A percentile compares a stretch with the other conserved stretches of the same genome.
Evolutionary conservation across 2,888 invertebrate genomes (phyloP).

Genomic region (Girardia tigrina): DNA sequence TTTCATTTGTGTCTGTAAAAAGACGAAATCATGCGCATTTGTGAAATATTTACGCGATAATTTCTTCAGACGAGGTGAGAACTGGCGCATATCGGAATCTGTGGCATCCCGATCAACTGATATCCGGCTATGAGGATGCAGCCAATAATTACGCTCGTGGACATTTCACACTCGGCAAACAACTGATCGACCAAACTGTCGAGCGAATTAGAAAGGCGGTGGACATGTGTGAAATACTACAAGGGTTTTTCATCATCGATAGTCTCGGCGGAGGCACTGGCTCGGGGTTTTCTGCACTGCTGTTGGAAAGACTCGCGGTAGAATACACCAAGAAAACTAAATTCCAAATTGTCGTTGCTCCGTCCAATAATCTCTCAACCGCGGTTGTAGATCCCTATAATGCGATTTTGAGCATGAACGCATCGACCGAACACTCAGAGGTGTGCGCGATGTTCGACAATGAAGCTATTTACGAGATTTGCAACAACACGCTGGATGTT

Average conservation of each 20-base stretch:
- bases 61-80: conserved; percentile 41
- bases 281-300: conserved; percentile 45
- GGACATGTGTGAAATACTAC: conserved; percentile 38
- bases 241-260: conserved; percentile 65
- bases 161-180: conserved; percentile 43
- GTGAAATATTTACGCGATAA: too few relatives aligned
- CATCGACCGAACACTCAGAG: conserved; percentile 78
- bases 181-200: conserved; percentile 42
- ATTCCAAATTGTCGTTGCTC: conserved; percentile 46
- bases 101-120: conserved; percentile 44
- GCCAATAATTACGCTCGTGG: conserved; percentile 44
- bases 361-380: conserved; percentile 44
- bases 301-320: conserved; percentile 57
- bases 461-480: conserved; percentile 45
- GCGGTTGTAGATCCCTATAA: conserved; percentile 57
- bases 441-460: conserved; percentile 57
- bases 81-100: conserved; percentile 42
- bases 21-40: too few relatives aligned
- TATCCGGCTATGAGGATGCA: conserved; percentile 43
- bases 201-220: conserved; percentile 50
- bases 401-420: conserved; percentile 82
- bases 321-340: conserved; percentile 55
- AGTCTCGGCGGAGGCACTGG: conserved; percentile 43
- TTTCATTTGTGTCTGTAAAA: too few relatives aligned
- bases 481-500: conserved; percentile 66